Evolutionary conservation across 2,797 vertebrate species (phyloP), one percentile per base, ranked within the genome.

Genomic region (Halcyon chelicuti): DNA sequence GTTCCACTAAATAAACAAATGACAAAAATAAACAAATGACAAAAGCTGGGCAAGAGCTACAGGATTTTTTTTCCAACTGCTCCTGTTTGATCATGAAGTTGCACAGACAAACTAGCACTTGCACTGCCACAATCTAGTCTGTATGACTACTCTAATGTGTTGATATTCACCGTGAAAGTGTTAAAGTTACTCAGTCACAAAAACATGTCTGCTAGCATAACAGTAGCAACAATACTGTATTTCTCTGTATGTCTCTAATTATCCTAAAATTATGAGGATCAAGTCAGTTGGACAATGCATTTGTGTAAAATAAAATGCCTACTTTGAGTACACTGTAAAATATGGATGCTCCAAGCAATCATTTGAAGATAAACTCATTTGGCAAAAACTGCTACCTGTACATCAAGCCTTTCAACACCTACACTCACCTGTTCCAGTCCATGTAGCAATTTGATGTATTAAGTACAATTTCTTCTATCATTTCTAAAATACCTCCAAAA

Each of bases 211-310:
- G 76, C 79, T 91, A 68, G 87, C 81, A 74, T 51, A 93, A 81
- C 47, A 92, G 91, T 15, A 28, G 25, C 74, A 95, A 92, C 80
- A 90, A 96, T 83, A 93, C 63, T 84, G 81, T 65, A 95, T 94
- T 97, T 96, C 91, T 61, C 76, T 87, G 62, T 28, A 82, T 40
- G 42, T 26, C 90, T 96, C 75, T 88, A 96, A 95, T 96, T 94
- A 94, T 17, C 26, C 15, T 61, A 61, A 81, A 93, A 77, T 47
- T 37, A 57, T 12, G 12, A 94, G 35, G 25, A 63, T 77, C 10
- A 74, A 71, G 65, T 80, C 63, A 82, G 77, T 14, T 72, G 54
- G 29, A 68, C 2, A 90, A 35, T 26, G 17, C 35, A n/a, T 86
- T 57, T 74, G 21, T 44, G 18, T 23, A 61, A 84, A 93, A 88